Evolutionary conservation across 1,140 invertebrate genomes (phyloP).

Genomic region (Bombus picipes): DNA sequence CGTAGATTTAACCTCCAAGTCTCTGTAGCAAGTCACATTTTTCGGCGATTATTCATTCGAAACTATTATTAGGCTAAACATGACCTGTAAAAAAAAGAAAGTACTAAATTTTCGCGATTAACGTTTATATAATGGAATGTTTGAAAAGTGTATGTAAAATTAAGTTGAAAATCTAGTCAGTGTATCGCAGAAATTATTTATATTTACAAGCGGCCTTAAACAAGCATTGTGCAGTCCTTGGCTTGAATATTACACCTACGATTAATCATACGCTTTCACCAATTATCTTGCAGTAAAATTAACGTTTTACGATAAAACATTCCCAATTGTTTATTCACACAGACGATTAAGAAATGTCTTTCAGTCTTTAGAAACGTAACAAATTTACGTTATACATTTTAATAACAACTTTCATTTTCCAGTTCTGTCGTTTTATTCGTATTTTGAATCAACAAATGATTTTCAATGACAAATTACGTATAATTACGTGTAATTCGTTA

Average conservation of each 20-base stretch:
- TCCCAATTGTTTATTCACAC: background rate
- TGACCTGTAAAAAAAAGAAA: background rate
- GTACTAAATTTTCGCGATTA: background rate
- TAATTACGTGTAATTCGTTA: too few relatives aligned
- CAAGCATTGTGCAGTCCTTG: background rate
- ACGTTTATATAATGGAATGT: background rate
- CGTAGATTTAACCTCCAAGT: background rate
- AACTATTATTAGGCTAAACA: background rate
- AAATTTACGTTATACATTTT: too few relatives aligned
- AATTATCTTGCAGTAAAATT: background rate
- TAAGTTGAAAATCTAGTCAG: background rate
- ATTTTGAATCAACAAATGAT: too few relatives aligned
- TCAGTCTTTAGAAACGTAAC: too few relatives aligned
- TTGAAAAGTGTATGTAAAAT: too few relatives aligned
- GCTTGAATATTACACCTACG: background rate
- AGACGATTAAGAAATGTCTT: background rate
- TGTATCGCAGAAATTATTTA: background rate
- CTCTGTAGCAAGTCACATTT: background rate
- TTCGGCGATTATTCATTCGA: background rate
- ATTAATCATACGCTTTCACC: conserved; percentile 23
- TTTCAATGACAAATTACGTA: too few relatives aligned
- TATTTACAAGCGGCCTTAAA: background rate
- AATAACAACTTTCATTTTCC: too few relatives aligned
- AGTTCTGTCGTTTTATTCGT: too few relatives aligned
- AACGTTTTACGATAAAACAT: background rate